phyloP scores from a whole-genome alignment of 2,797 vertebrate genomes.

The Anguilla megastoma region DNA sequence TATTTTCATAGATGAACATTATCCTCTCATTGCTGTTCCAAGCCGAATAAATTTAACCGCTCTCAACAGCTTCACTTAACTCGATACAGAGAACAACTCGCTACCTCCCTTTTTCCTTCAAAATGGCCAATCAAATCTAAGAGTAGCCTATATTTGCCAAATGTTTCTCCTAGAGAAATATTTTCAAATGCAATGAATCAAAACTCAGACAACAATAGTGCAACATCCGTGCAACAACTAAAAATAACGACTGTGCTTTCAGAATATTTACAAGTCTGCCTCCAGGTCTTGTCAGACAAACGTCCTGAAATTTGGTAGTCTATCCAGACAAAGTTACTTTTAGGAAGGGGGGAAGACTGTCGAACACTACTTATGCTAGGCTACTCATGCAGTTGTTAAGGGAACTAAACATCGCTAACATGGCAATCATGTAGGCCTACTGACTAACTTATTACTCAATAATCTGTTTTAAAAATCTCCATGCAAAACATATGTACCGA shows the following conservation, averaged over 20 bases:
- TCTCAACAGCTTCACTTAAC: no score
- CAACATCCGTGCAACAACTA: neutral
- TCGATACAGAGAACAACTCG: neutral
- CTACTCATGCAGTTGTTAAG: neutral
- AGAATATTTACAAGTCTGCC: neutral
- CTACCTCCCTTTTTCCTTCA: neutral
- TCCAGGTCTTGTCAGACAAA: neutral
- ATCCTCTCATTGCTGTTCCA: no score
- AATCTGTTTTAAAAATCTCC: neutral
- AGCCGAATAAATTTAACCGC: no score
- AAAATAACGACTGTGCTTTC: neutral
- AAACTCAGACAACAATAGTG: neutral
- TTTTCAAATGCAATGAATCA: neutral
- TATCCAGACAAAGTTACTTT: neutral
- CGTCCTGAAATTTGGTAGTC: neutral
- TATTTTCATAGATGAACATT: no score
- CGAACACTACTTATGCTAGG: neutral
- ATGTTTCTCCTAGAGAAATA: neutral
- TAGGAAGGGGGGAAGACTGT: neutral
- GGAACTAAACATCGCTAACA: neutral
- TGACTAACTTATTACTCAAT: conserved; percentile 1
- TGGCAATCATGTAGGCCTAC: neutral
- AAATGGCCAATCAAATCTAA: neutral
- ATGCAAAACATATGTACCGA: neutral
- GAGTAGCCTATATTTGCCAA: neutral